Evolutionary conservation across 2,797 vertebrate species (phyloP), one percentile per base, ranked within the genome.

Genomic region (Rachycentron canadum): DNA sequence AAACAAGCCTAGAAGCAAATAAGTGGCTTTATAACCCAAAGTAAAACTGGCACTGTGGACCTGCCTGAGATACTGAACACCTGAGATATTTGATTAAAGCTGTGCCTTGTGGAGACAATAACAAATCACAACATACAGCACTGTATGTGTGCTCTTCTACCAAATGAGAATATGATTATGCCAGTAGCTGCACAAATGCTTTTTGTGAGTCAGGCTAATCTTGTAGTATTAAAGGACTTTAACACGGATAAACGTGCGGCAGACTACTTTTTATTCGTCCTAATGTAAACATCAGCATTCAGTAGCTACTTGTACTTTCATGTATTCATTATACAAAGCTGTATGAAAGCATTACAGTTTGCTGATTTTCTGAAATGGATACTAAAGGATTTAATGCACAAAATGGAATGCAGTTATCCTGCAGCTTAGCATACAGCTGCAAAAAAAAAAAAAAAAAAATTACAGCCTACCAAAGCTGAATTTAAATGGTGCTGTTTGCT

Each of bases 1-100:
- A 65, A 85, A 83, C 65, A 57, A 73, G 72, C 79, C 73, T 17
- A 49, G 66, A 80, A 84, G 82, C 58, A 87, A 80, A 82, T 87
- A 65, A 71, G 55, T 62, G 58, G 63, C 74, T 87, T 88, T 79
- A 56, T 70, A 75, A 70, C 74, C 67, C 74, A 73, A 74, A 87
- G 73, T 72, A 12, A 66, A 82, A 75, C 41, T 10, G 55, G 4
- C 59, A 76, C 10, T 1, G 36, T 43, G 62, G 68, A 69, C 55
- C 34, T 71, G 68, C 26, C 79, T 81, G 64, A 69, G 38, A 71
- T 21, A 26, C 50, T 52, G 55, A 79, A 52, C 55, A 75, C 79
- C 43, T 78, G 50, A 50, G 69, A 49, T 53, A 25, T 69, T 65
- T 80, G 65, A 88, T 58, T 84, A 64, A 84, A 84, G 65, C 8